Base-by-base conservation (phyloP, 2,888 invertebrate species). In the Gymnoscelis rufifasciata region DNA sequence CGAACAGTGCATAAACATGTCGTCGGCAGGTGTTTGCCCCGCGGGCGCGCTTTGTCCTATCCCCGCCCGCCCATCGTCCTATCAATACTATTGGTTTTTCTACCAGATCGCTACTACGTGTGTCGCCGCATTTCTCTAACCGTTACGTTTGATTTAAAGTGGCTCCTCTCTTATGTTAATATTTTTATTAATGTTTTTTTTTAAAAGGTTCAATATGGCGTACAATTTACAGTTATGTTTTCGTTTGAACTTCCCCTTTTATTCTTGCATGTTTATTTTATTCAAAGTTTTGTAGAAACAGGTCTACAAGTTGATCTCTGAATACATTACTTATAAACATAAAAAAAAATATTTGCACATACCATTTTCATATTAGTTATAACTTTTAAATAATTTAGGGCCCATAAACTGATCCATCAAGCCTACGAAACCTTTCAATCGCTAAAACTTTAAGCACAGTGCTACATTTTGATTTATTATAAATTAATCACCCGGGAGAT, bases 1-100 rank as follows among this genome's bases (percentile, higher is more conserved):
- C 73, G 71, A 70, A 64, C 64, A 59, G 67, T 66, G 62, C 81
- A 83, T 86, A 83, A 84, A 84, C 70, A 80, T 81, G 81, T 83
- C 81, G 63, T 45, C 42, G 55, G 64, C 76, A 72, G 74, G 74
- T 73, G 76, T 60, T 30, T 38, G 54, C 70, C 61, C 74, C 44
- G 62, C 70, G 63, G 71, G 80, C 62, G 70, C 54, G 69, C 81
- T 74, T 82, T 77, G 78, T 75, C 31, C 44, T 7, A 11, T 5
- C 27, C 60, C 58, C 44, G 33, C 43, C 55, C 54, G 56, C 54
- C 52, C 38, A 39, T 42, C 45, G 1, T 11, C 44, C 45, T 45
- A 45, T 46, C 42, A 39, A 43, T 51, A 37, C 51, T 51, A 43
- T 52, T 52, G 43, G 45, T 45, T 50, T 45, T 50, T 42, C 50